A percentile compares a stretch with the other conserved stretches of the same genome.
Conservation (phyloP, 2,113 vertebrate species). For the Sapajus apella region DNA sequence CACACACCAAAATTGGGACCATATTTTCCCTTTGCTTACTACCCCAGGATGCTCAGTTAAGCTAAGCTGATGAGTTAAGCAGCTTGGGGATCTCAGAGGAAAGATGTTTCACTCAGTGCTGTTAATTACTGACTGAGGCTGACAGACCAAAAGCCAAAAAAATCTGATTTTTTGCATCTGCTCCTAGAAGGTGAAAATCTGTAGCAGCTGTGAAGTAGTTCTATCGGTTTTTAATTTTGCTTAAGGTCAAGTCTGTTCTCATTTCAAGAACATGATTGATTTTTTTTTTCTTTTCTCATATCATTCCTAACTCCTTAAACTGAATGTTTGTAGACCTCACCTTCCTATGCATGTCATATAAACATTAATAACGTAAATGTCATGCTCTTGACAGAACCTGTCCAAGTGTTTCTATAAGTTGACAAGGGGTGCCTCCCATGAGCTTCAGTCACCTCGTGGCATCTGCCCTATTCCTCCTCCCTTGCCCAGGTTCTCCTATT, state of each 20-base stretch:
- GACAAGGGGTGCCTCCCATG: neutral
- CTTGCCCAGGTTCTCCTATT: neutral
- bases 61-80: neutral
- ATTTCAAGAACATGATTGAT: conserved; percentile 33
- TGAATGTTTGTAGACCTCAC: neutral
- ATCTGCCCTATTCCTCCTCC: neutral
- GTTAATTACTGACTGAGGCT: conserved; percentile 19
- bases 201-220: conserved; percentile 24
- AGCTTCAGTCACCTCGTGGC: neutral
- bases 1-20: neutral
- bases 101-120: neutral
- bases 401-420: neutral
- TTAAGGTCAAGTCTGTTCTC: conserved; percentile 44
- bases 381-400: neutral
- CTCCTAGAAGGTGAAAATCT: neutral
- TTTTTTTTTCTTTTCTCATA: neutral
- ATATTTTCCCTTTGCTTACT: neutral
- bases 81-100: conserved; percentile 41
- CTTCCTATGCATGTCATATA: neutral
- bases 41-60: neutral
- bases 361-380: neutral
- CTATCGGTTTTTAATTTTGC: conserved; percentile 24
- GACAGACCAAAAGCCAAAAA: conserved; percentile 22
- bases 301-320: neutral
- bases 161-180: conserved; percentile 53